Percentiles rank a stretch among this genome's conserved stretches.
Evolutionary conservation across 2,888 invertebrate genomes (phyloP).

Genomic region (Leucoptera coffeella): DNA sequence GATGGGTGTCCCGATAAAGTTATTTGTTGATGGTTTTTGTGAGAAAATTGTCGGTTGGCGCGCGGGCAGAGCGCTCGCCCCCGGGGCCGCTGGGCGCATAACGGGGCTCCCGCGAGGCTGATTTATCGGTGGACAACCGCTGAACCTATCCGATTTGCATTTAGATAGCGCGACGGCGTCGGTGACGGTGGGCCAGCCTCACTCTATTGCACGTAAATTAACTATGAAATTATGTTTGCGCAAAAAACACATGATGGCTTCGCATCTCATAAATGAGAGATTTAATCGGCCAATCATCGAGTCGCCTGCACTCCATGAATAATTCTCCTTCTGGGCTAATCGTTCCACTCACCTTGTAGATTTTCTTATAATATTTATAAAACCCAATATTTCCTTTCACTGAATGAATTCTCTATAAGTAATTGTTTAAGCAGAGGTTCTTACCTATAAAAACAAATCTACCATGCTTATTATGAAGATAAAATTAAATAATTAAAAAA

Average conservation of each 20-base stretch:
- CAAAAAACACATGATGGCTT: conserved; percentile 17
- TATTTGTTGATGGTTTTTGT: conserved; percentile 2
- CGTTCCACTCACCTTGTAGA: too few relatives aligned
- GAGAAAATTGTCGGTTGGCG: conserved; percentile 3
- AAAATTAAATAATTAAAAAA: too few relatives aligned
- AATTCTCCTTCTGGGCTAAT: too few relatives aligned
- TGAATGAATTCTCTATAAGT: too few relatives aligned
- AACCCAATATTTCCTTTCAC: too few relatives aligned
- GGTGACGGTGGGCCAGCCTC: conserved; percentile 11
- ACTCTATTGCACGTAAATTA: conserved; percentile 40
- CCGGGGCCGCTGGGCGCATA: conserved; percentile 18
- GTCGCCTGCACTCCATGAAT: too few relatives aligned
- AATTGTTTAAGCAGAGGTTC: too few relatives aligned
- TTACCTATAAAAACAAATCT: too few relatives aligned
- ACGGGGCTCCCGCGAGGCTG: conserved; percentile 28
- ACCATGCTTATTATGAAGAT: too few relatives aligned
- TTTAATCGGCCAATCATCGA: conserved; percentile 21
- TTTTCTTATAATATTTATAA: too few relatives aligned
- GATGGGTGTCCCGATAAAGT: neutral
- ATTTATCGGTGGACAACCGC: conserved; percentile 45
- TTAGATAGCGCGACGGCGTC: conserved; percentile 31
- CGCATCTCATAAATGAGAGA: conserved; percentile 22
- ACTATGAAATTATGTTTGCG: conserved; percentile 27
- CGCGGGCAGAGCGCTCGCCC: conserved; percentile 11
- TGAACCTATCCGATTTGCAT: conserved; percentile 51